Conservation (phyloP, 2,888 invertebrate species). For the Patella ulyssiponensis region DNA sequence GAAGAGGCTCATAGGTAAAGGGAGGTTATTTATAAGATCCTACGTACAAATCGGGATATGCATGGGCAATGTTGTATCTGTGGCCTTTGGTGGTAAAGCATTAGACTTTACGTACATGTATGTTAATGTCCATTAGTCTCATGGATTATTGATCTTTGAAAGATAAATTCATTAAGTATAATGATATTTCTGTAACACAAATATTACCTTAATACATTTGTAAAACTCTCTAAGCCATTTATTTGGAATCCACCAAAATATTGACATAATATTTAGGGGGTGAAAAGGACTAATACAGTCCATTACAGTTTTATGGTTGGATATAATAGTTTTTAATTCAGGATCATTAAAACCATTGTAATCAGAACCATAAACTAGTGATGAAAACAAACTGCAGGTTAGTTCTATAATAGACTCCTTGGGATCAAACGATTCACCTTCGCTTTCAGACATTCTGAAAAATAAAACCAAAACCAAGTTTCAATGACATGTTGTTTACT, state of each 20-base stretch:
- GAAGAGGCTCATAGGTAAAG: too few species aligned
- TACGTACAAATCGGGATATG: too few species aligned
- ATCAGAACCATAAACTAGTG: not conserved
- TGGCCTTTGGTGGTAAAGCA: too few species aligned
- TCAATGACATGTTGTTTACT: not conserved
- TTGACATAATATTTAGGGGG: not conserved
- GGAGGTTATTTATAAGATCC: too few species aligned
- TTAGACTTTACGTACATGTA: too few species aligned
- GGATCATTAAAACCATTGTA: not conserved
- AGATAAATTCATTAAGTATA: too few species aligned
- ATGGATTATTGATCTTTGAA: too few species aligned
- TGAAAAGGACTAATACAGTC: not conserved
- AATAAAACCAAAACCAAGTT: not conserved
- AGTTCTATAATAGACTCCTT: not conserved
- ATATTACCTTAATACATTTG: not conserved
- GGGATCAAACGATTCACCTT: not conserved
- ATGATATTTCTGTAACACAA: too few species aligned
- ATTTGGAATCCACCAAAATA: slow-evolving; percentile 9
- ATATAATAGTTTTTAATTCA: not conserved
- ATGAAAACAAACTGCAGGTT: not conserved
- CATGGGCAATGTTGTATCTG: too few species aligned
- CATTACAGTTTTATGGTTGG: slow-evolving; percentile 8
- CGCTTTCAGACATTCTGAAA: not conserved
- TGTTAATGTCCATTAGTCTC: too few species aligned
- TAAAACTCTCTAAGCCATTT: not conserved